Evolutionary conservation across 2,888 invertebrate species (phyloP).

Genomic region (Cactoblastis cactorum): DNA sequence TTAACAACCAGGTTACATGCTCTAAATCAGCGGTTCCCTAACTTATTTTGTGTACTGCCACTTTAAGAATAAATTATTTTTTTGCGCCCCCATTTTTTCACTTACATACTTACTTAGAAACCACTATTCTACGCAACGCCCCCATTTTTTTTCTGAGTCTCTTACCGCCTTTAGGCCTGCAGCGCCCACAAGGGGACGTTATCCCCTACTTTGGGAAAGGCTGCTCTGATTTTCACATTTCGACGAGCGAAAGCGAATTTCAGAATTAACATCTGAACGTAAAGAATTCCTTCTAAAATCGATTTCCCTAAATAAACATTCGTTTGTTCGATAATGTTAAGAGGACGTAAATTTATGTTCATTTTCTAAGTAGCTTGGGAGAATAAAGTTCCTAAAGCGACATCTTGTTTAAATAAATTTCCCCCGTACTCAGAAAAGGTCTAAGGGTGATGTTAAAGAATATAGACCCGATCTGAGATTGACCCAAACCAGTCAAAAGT

Average conservation of each 20-base stretch:
- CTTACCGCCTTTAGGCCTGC: no score
- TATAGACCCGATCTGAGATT: background rate
- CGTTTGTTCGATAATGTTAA: background rate
- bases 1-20: no score
- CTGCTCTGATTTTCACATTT: background rate
- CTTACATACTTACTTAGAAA: no score
- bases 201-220: no score
- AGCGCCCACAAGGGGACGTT: no score
- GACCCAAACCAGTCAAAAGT: background rate
- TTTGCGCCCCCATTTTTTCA: no score
- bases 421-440: background rate
- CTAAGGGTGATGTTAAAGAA: background rate
- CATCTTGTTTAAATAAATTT: background rate
- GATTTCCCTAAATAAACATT: background rate
- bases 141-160: no score
- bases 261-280: background rate
- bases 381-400: background rate
- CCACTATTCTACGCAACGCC: no score
- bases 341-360: background rate
- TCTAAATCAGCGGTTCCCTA: no score
- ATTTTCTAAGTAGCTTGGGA: background rate
- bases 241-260: background rate
- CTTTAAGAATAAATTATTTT: no score
- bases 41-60: no score
- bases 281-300: background rate